Base-by-base conservation (phyloP, 1,140 invertebrate species). In the Prorops nasuta region DNA sequence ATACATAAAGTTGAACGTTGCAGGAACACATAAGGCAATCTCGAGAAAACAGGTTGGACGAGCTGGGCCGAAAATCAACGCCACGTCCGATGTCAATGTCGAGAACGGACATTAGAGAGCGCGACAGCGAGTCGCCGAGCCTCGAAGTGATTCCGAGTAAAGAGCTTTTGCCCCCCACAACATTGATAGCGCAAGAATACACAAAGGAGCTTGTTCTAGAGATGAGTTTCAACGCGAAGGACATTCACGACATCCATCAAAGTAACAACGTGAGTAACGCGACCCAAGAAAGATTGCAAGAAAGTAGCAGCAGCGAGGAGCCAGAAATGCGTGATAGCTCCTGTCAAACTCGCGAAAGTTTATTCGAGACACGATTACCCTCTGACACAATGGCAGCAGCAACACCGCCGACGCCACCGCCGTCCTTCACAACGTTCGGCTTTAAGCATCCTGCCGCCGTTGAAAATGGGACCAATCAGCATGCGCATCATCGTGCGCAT, bases 21-120 rank as follows among this genome's bases (percentile, higher is more conserved):
- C 76, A 92, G 89, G 89, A 90, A 60, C 87, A 90, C 68, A 85
- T 91, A 55, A 80, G 86, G 2, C 85, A 89, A 60, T 91, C 89
- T 2, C 84, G 88, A 47, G 88, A 90, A 63, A 84, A 85, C 60
- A 81, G 87, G 28, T 71, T 91, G 49, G 86, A 90, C 66, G 84
- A 86, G 53, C 71, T 89, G 17, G 87, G 85, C 1, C 79, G 80
- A 2, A 67, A 81, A 53, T 56, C 74, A 61, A 64, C 75, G 50
- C 63, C 81, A 39, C 49, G 76, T 66, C 56, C 69, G 1, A 61
- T 77, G 24, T 61, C 67, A 0, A 46, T 56, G 15, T 55, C 67
- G 0, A 71, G 62, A 45, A 72, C 66, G 0, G 74, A 76, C 14
- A 46, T 71, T 3, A 51, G 56, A n/a, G 65, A 74, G 3, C 58